Conservation (phyloP, 2,888 invertebrate species). For the Eilema depressum region DNA sequence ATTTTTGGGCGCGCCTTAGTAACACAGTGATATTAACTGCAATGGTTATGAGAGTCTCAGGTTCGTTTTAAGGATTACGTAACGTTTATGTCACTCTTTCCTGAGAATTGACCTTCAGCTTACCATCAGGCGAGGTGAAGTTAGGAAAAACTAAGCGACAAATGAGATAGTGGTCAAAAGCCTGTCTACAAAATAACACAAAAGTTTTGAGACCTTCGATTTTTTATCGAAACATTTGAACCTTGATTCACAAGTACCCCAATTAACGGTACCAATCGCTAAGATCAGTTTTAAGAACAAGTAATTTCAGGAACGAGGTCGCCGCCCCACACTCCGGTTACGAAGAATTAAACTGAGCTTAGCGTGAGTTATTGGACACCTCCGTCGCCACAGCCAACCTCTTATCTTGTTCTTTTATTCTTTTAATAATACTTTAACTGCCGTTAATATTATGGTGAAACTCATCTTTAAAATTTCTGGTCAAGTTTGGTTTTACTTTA, state of each 20-base stretch:
- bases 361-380: constrained; percentile 52
- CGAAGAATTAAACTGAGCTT: constrained; percentile 53
- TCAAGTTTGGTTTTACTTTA: not conserved
- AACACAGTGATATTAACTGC: no score
- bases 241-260: not conserved
- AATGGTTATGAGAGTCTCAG: no score
- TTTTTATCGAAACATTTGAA: not conserved
- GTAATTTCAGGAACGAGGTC: constrained; percentile 51
- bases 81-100: no score
- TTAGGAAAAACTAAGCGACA: no score
- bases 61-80: no score
- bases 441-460: constrained; percentile 6
- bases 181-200: no score
- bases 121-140: no score
- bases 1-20: no score
- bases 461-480: not conserved
- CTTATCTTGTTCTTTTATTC: constrained; percentile 49
- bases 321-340: constrained; percentile 42
- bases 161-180: no score
- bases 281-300: constrained; percentile 36
- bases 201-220: no score
- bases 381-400: constrained; percentile 40
- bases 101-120: fast-evolving
- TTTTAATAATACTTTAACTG: constrained; percentile 38
- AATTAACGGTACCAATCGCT: constrained; percentile 7